Base-by-base conservation (phyloP, 2,113 vertebrate species). In the Zeus faber region DNA sequence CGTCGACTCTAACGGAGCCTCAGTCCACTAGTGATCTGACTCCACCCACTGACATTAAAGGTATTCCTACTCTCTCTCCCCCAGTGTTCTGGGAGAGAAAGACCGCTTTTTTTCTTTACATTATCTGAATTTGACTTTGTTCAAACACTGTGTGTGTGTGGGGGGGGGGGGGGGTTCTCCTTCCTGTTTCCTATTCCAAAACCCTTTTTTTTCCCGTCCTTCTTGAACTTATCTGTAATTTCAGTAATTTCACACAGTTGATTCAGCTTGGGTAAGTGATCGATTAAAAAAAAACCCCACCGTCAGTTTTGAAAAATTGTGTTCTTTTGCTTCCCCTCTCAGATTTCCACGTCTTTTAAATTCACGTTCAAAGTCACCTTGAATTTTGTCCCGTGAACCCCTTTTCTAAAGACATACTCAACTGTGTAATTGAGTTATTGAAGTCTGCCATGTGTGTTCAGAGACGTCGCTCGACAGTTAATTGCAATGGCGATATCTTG, bases 31-130 rank as follows among this genome's bases (percentile, higher is more conserved):
- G 47, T 52, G 53, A 61, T 72, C 76, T 77, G 74, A 84, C 77
- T 50, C 72, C 62, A 46, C 61, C 49, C 60, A 9, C 51, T 21
- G 5, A 72, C 79, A 70, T 86, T 84, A 83, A 85, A 88, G 87
- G 85, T 88, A 88, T 68, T 31, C 56, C 29, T n/a, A n/a, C n/a
- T 40, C 33, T 17, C 27, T 20, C 52, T 48, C 14, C 17, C n/a
- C 46, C 54, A n/a, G n/a, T 48, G 18, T 31, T 39, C 11, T 14
- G n/a, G n/a, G n/a, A n/a, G n/a, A n/a, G n/a, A n/a, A n/a, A n/a
- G n/a, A n/a, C 17, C 3, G 6, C 44, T 21, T 5, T 17, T 29
- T 48, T 22, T 58, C 20, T 52, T 29, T 35, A 23, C n/a, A 23
- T 25, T 47, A 45, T 20, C 16, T 43, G n/a, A 6, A 43, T 18